Base-by-base conservation (phyloP, 1,140 invertebrate species). In the Nomia melanderi region DNA sequence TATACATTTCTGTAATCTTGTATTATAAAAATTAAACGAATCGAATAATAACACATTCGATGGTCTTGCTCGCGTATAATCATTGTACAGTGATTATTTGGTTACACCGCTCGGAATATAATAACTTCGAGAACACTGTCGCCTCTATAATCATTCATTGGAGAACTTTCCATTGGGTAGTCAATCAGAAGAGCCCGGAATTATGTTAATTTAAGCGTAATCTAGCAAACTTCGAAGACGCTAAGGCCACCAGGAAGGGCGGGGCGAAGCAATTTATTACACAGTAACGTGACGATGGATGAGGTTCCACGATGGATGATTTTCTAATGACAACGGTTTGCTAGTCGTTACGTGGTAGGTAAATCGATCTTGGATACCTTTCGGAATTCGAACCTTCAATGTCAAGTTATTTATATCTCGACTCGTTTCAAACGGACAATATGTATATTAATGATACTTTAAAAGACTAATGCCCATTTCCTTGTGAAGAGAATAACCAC, bases 321-420 rank as follows among this genome's bases (percentile, higher is more conserved):
- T 81, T 59, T 60, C 69, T 82, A 79, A 83, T 82, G 80, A 83
- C 70, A 71, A 79, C 31, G 31, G n/a, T 73, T 79, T 64, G 31
- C 63, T 27, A 36, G 39, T 2, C 64, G 20, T 29, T 11, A 27
- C 57, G 11, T 59, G 27, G 39, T 71, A 29, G 27, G 39, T 71
- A 29, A 60, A 78, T 66, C 79, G 65, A 81, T 73, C 44, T 27
- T 4, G 53, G 27, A 47, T 65, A 9, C 12, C 14, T 3, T 56
- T 56, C 17, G 4, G 20, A 36, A 57, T 70, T 9, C 54, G 27
- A 29, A 17, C 25, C 25, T 17, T 29, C 54, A 0, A 29, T 5
- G 3, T 29, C 5, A n/a, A n/a, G n/a, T n/a, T n/a, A n/a, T n/a
- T n/a, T n/a, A n/a, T n/a, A n/a, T n/a, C n/a, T n/a, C n/a, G n/a